Evolutionary conservation across 64 coral and sea anemone species (phyloP).

Genomic region (Astreopora myriophthalma): DNA sequence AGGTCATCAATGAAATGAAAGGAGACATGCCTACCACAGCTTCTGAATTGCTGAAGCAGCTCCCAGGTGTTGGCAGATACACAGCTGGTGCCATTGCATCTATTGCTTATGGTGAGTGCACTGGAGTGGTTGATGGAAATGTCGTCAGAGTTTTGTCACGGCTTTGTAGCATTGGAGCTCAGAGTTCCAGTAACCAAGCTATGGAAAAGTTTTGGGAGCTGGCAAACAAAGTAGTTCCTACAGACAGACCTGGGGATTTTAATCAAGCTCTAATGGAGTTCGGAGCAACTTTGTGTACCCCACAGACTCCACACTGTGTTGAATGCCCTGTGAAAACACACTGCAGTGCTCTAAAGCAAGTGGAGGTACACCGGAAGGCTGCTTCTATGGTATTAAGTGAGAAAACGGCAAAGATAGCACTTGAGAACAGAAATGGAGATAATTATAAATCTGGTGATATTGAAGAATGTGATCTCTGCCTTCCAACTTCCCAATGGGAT

Average conservation of each 20-base stretch:
- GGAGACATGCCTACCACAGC: slow-evolving; percentile 82
- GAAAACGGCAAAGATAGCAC: background rate
- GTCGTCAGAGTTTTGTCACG: slow-evolving; percentile 94
- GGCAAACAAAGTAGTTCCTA: slow-evolving; percentile 70
- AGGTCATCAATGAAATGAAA: slow-evolving; percentile 85
- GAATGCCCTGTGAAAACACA: slow-evolving; percentile 71
- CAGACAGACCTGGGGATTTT: slow-evolving; percentile 89
- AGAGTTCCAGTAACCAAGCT: slow-evolving; percentile 70
- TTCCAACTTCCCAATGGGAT: slow-evolving; percentile 65
- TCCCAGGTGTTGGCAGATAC: slow-evolving; percentile 96
- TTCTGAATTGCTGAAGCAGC: slow-evolving; percentile 58
- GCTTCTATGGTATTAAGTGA: background rate
- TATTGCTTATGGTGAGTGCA: slow-evolving; percentile 87
- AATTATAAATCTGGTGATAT: slow-evolving; percentile 40
- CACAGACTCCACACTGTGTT: slow-evolving; percentile 73
- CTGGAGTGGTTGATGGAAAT: slow-evolving; percentile 97
- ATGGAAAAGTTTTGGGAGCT: slow-evolving; percentile 86
- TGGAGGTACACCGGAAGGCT: slow-evolving; percentile 14
- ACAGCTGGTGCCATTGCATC: slow-evolving; percentile 96
- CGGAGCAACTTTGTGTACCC: slow-evolving; percentile 92
- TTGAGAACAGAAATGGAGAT: background rate
- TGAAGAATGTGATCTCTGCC: slow-evolving; percentile 88
- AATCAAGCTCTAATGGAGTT: slow-evolving; percentile 98
- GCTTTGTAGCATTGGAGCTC: slow-evolving; percentile 81
- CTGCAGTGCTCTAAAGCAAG: slow-evolving; percentile 79